A percentile compares a stretch with the other conserved stretches of the same genome.
Evolutionary conservation across 2,797 vertebrate genomes (phyloP).

Genomic region (Anguilla megastoma): DNA sequence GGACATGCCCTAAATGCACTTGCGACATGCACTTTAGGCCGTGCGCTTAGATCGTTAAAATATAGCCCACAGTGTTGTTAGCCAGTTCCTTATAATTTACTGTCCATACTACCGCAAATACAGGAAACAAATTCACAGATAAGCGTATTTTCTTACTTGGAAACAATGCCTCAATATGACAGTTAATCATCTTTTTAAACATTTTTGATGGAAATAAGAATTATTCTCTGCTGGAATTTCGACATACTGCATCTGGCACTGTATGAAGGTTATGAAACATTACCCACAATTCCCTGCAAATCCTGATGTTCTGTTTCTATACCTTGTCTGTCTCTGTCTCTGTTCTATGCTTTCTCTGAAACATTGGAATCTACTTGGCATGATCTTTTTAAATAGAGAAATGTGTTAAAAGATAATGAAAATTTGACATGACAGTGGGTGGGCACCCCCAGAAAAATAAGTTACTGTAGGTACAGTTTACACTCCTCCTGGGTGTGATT

Average conservation of each 20-base stretch:
- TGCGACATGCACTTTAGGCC: too few species aligned
- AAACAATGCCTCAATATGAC: background rate
- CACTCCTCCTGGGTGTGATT: conserved; percentile 6
- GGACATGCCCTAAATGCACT: too few species aligned
- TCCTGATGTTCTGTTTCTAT: background rate
- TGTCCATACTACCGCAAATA: background rate
- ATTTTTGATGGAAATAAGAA: background rate
- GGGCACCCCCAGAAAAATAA: conserved; percentile 17
- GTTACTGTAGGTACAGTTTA: conserved; percentile 17
- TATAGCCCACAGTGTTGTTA: background rate
- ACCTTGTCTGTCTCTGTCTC: background rate
- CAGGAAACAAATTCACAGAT: background rate
- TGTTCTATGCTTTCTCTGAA: background rate
- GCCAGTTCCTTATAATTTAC: background rate
- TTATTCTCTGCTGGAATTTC: background rate
- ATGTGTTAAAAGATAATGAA: background rate
- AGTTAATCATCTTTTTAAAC: background rate
- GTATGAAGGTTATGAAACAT: background rate
- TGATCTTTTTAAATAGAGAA: background rate
- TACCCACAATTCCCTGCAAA: background rate
- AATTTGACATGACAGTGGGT: conserved; percentile 32
- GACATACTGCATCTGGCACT: background rate
- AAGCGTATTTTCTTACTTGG: background rate
- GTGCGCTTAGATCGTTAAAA: too few species aligned
- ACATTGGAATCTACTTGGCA: background rate